A percentile compares a stretch with the other conserved stretches of the same genome.
These are phyloP conservation scores for Benthosema pterotum DNA, from an alignment of 2,797 vertebrate genomes.

Conservation along the genomic window DNA sequence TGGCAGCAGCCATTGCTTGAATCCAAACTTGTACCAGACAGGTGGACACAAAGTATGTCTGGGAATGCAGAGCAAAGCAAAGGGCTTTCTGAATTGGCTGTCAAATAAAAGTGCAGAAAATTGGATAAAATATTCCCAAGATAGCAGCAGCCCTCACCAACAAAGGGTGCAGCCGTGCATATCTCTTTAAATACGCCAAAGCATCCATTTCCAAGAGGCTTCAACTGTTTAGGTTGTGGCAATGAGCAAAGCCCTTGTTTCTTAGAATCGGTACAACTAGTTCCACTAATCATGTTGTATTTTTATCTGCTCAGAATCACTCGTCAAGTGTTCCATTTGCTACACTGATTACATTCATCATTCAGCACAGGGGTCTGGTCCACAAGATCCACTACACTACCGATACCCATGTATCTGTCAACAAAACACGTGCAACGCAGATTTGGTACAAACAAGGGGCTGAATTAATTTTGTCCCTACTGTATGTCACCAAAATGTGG, in stretches of 20 bases:
- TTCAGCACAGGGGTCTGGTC: neutral
- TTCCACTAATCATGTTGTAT: conserved; percentile 14
- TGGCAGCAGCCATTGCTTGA: conserved; percentile 55
- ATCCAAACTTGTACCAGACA: conserved; percentile 64
- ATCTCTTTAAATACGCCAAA: conserved; percentile 29
- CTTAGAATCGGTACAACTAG: conserved; percentile 24
- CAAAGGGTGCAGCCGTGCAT: conserved; percentile 32
- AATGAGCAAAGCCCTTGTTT: conserved; percentile 21
- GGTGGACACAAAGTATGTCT: conserved; percentile 72
- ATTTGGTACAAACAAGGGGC: no score
- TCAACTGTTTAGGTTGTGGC: conserved; percentile 26
- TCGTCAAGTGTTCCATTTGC: neutral
- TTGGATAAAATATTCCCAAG: conserved; percentile 50
- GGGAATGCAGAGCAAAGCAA: conserved; percentile 63
- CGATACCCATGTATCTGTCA: no score
- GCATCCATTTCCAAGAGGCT: conserved; percentile 34
- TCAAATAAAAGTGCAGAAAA: conserved; percentile 42
- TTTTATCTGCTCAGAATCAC: conserved; percentile 5
- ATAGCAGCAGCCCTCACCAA: conserved; percentile 42
- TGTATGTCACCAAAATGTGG: no score
- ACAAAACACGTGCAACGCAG: no score
- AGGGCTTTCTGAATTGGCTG: conserved; percentile 43
- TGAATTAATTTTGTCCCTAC: no score
- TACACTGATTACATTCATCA: neutral
- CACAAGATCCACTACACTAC: no score